phyloP scores from a whole-genome alignment of 2,797 vertebrate genomes.

The Choloepus didactylus region DNA sequence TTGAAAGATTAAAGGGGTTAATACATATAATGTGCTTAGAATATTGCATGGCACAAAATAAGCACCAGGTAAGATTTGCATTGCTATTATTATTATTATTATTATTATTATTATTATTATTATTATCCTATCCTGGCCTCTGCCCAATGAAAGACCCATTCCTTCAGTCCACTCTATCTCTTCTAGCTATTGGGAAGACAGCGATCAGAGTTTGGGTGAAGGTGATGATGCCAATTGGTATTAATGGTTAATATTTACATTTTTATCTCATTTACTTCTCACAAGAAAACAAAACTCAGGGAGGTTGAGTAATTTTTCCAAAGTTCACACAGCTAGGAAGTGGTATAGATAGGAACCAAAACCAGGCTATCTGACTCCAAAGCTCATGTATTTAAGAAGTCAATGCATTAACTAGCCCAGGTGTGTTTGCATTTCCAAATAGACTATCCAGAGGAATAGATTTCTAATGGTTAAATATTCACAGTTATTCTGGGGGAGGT shows the following conservation, averaged over 20 bases:
- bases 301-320: slow-evolving; percentile 25
- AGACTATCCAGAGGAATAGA: slow-evolving; percentile 39
- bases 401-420: slow-evolving; percentile 1
- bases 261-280: slow-evolving; percentile 42
- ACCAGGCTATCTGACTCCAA: not conserved
- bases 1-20: slow-evolving; percentile 20
- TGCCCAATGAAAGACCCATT: not conserved
- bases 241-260: slow-evolving; percentile 17
- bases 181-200: not conserved
- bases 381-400: slow-evolving; percentile 25
- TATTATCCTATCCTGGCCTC: not conserved
- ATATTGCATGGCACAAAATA: not conserved
- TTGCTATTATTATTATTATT: not conserved
- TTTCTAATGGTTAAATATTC: slow-evolving; percentile 57
- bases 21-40: not conserved
- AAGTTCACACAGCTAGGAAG: not conserved
- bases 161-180: not conserved
- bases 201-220: not conserved
- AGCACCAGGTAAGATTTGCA: not conserved
- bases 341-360: slow-evolving; percentile 38
- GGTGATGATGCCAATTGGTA: not conserved
- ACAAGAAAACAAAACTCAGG: not conserved
- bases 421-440: slow-evolving; percentile 41
- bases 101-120: not conserved
- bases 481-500: not conserved